phyloP scores from a whole-genome alignment of 2,797 vertebrate species.

The Cossypha heuglini region DNA sequence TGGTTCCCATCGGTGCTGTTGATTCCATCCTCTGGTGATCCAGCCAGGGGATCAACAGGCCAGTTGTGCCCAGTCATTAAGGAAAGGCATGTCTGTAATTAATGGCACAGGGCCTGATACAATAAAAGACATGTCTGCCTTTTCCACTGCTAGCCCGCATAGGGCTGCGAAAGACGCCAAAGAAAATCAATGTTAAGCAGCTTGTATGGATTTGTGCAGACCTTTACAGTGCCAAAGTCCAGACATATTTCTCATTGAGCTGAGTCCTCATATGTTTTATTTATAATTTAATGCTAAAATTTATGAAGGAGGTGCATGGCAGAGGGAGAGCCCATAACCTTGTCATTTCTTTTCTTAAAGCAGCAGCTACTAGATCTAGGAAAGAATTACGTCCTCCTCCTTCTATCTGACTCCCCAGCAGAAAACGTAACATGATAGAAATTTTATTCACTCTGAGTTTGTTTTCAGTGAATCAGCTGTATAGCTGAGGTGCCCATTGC shows the following conservation, averaged over 20 bases:
- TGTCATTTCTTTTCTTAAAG: constrained; percentile 55
- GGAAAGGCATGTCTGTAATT: constrained; percentile 47
- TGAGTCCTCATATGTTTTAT: constrained; percentile 55
- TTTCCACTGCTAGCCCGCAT: background rate
- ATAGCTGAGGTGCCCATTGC: background rate
- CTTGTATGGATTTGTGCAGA: constrained; percentile 61
- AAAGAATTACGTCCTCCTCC: background rate
- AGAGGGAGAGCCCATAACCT: constrained; percentile 32
- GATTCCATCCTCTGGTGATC: background rate
- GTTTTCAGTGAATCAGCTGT: background rate
- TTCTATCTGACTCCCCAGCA: background rate
- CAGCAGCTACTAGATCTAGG: constrained; percentile 6
- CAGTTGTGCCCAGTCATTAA: constrained; percentile 38
- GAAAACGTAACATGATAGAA: background rate
- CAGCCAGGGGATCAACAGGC: background rate
- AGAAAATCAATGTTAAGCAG: constrained; percentile 67
- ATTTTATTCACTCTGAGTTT: background rate
- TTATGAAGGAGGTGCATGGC: constrained; percentile 44
- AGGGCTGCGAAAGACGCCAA: constrained; percentile 53
- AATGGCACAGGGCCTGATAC: constrained; percentile 50
- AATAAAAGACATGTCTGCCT: constrained; percentile 57
- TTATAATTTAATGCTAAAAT: constrained; percentile 65
- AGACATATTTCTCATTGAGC: constrained; percentile 62
- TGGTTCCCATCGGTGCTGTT: background rate
- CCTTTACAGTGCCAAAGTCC: constrained; percentile 54